phyloP scores from a whole-genome alignment of 2,797 vertebrate species.

The Oreortyx pictus region DNA sequence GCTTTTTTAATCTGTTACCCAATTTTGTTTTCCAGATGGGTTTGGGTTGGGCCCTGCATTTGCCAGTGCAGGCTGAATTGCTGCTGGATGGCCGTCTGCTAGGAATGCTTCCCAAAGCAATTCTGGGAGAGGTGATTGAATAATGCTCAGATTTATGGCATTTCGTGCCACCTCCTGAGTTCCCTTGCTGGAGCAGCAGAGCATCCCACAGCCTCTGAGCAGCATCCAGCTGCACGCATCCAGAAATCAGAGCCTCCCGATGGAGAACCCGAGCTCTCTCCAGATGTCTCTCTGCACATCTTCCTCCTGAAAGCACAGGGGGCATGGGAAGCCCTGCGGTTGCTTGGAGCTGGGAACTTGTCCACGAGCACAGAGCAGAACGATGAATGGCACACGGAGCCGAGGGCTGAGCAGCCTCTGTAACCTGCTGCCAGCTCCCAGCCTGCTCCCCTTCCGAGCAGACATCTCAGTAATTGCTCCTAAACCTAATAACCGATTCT shows the following conservation, averaged over 20 bases:
- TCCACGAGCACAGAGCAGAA: background rate
- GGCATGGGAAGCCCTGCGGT: fast-evolving
- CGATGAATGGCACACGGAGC: background rate
- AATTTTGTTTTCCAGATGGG: background rate
- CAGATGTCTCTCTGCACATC: background rate
- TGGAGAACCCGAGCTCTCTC: background rate
- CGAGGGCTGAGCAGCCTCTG: fast-evolving
- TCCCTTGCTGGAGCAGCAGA: background rate
- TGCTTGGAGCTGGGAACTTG: background rate
- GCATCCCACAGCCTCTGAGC: fast-evolving
- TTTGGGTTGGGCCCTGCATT: background rate
- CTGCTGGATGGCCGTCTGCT: background rate
- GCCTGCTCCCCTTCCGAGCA: background rate
- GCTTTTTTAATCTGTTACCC: background rate
- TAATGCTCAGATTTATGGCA: background rate
- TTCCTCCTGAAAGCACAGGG: background rate
- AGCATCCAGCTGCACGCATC: background rate
- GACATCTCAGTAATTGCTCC: constrained; percentile 16
- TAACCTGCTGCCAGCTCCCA: background rate
- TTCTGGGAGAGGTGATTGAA: background rate
- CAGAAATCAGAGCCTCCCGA: background rate
- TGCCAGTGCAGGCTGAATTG: background rate
- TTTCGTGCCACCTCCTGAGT: fast-evolving
- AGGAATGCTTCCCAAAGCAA: background rate
- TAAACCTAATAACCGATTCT: constrained; percentile 61